Percentiles rank a stretch among this genome's conserved stretches.
phyloP scores from a whole-genome alignment of 2,888 invertebrate genomes.

The Amiota communis region DNA sequence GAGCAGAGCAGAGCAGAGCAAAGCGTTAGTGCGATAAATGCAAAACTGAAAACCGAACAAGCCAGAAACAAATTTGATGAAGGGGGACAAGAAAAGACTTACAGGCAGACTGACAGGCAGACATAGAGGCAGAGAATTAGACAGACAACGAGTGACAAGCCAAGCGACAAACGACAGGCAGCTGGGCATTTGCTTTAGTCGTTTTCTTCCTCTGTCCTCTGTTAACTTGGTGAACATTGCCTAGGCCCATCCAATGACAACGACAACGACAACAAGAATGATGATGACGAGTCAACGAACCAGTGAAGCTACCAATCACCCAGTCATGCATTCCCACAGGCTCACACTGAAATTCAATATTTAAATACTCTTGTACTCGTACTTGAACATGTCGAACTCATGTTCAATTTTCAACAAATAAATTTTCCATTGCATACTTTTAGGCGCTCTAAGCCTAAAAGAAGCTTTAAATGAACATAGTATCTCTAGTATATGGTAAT shows the following conservation, averaged over 20 bases:
- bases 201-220: too few species aligned
- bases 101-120: slow-evolving; percentile 2
- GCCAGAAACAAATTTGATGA: background rate
- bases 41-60: background rate
- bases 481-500: too few species aligned
- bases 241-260: background rate
- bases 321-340: background rate
- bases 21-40: slow-evolving; percentile 19
- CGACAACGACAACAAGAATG: background rate
- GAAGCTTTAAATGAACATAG: too few species aligned
- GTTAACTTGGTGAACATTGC: too few species aligned
- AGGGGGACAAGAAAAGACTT: background rate
- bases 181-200: background rate
- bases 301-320: slow-evolving; percentile 7
- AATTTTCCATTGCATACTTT: too few species aligned
- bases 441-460: too few species aligned
- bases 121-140: slow-evolving; percentile 10
- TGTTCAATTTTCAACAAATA: too few species aligned
- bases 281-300: slow-evolving; percentile 14
- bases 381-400: too few species aligned
- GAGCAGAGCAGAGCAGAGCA: background rate
- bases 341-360: too few species aligned
- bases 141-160: background rate
- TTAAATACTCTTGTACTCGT: too few species aligned
- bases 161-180: slow-evolving; percentile 12